phyloP scores from a whole-genome alignment of 1,140 invertebrate genomes.

The Ceratitis capitata region DNA sequence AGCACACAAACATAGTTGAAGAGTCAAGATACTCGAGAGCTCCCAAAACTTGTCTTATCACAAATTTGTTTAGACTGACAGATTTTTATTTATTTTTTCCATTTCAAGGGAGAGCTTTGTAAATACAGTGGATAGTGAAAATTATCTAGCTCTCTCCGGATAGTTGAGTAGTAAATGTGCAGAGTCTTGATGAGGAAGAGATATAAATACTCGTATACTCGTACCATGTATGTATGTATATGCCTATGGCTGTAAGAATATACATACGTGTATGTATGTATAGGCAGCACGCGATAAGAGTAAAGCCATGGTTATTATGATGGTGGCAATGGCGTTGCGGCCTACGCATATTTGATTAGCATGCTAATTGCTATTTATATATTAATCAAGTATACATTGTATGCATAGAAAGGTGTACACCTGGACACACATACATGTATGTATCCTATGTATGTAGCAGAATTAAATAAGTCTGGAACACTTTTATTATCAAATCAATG shows the following conservation, averaged over 20 bases:
- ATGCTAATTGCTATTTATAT: background rate
- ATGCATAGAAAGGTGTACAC: background rate
- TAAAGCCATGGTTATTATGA: background rate
- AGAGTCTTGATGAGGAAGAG: no score
- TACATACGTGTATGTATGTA: background rate
- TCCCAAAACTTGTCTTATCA: background rate
- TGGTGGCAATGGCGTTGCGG: background rate
- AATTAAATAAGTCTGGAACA: background rate
- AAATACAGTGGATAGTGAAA: no score
- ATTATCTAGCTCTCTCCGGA: no score
- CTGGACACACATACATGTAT: background rate
- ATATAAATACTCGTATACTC: no score
- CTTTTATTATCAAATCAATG: background rate
- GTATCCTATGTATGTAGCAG: background rate
- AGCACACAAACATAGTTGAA: no score
- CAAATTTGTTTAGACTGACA: background rate
- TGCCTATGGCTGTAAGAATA: background rate
- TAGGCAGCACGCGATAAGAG: background rate
- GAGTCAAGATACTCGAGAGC: background rate
- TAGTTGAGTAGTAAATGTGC: no score
- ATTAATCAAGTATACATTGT: background rate
- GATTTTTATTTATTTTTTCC: background rate
- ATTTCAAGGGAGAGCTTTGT: no score
- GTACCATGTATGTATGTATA: background rate
- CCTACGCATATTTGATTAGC: background rate